Base-by-base conservation (phyloP, 1,140 invertebrate genomes). In the Sesamia nonagrioides region DNA sequence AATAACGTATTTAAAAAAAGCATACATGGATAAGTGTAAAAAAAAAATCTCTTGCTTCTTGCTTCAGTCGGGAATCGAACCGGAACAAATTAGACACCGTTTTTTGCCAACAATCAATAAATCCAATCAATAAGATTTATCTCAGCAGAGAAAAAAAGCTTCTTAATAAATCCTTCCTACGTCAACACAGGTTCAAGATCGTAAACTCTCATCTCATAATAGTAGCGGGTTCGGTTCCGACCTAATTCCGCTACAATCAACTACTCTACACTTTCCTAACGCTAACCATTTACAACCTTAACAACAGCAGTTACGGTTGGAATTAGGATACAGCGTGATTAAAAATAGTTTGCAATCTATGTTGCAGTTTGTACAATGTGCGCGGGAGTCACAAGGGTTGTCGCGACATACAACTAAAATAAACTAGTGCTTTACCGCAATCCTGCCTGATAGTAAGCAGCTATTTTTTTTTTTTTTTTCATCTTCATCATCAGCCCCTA, bases 141-240 rank as follows among this genome's bases (percentile, higher is more conserved):
- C 18, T 54, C 52, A 9, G 18, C 1, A 8, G 21, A 8, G 21
- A 54, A 17, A 21, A 18, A 18, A 9, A 17, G 1, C n/a, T 17
- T 17, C 17, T 1, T 33, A 27, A 58, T 58, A 66, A 42, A 69
- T 48, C 40, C 35, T 27, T 40, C 6, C 5, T 6, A 18, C 42
- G 15, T 69, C 42, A 6, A 48, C 42, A 69, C 42, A 48, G 42
- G 61, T 42, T 42, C 61, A 66, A 74, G 27, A 15, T 75, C 18
- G n/a, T 61, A 75, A 75, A 63, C 56, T 50, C 52, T 61, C 40
- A 21, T 75, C 73, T 75, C 72, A 60, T 74, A 73, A 73, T 73
- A 52, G 81, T 80, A 83, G 79, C 83, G 74, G 78, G 82, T 78
- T 84, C 80, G 85, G 83, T 87, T 84, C 82, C 85, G 82, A 86